phyloP scores from a whole-genome alignment of 2,797 vertebrate genomes.

The Malurus leucopterus region DNA sequence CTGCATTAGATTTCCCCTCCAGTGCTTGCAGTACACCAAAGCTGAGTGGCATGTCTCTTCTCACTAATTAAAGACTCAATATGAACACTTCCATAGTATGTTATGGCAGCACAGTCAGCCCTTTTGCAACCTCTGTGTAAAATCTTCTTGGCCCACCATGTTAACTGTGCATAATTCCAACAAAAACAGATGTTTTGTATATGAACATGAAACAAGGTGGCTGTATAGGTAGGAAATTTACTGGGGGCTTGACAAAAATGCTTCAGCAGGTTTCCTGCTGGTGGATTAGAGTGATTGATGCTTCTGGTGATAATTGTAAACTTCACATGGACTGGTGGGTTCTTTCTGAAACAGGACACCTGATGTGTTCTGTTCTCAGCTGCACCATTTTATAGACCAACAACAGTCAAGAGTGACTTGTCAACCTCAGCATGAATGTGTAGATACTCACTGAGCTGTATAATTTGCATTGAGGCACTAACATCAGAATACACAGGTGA shows the following conservation, averaged over 20 bases:
- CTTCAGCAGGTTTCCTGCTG: background rate
- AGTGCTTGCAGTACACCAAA: background rate
- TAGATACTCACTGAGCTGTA: background rate
- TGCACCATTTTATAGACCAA: background rate
- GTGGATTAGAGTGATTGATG: background rate
- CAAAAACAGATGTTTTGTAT: background rate
- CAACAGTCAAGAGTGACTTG: background rate
- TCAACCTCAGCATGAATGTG: background rate
- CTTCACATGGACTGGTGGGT: background rate
- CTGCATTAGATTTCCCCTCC: background rate
- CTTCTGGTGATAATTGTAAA: background rate
- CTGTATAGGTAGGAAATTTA: background rate
- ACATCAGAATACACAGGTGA: background rate
- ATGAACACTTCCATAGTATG: background rate
- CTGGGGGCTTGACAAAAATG: background rate
- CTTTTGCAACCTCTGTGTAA: background rate
- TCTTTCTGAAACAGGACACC: background rate
- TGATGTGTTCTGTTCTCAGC: background rate
- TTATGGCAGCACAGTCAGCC: background rate
- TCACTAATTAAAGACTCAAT: background rate
- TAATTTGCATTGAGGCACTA: background rate
- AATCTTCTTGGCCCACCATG: background rate
- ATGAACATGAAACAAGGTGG: background rate
- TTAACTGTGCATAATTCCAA: background rate
- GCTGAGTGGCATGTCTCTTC: background rate